A percentile compares a stretch with the other conserved stretches of the same genome.
These are phyloP conservation scores for Pherbina coryleti DNA, from an alignment of 2,888 invertebrate species.

Conservation along the genomic window DNA sequence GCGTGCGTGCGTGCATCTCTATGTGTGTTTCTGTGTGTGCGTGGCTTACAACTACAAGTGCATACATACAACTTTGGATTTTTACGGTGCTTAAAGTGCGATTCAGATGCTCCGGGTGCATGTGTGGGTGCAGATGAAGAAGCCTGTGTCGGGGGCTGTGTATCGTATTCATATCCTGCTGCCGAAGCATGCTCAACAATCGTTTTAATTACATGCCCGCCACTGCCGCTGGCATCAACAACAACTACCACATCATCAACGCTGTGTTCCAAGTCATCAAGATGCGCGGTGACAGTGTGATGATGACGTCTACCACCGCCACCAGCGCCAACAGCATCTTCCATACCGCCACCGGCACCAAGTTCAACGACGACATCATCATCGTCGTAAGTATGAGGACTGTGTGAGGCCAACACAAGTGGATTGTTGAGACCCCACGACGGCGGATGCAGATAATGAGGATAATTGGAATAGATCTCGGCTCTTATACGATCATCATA, in stretches of 20 bases:
- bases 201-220: slow-evolving; percentile 23
- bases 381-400: slow-evolving; percentile 68
- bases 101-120: slow-evolving; percentile 42
- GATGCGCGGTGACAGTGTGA: neutral
- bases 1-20: neutral
- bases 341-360: slow-evolving; percentile 55
- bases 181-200: slow-evolving; percentile 33
- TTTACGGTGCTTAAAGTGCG: slow-evolving; percentile 54
- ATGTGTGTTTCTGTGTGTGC: neutral
- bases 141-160: slow-evolving; percentile 39
- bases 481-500: slow-evolving; percentile 71
- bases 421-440: slow-evolving; percentile 69
- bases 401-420: slow-evolving; percentile 69
- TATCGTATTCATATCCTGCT: slow-evolving; percentile 41
- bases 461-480: slow-evolving; percentile 72
- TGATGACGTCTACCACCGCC: slow-evolving; percentile 4
- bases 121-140: slow-evolving; percentile 34
- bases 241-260: slow-evolving; percentile 63
- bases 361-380: slow-evolving; percentile 60
- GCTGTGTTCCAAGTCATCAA: slow-evolving; percentile 48
- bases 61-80: slow-evolving; percentile 52
- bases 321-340: neutral
- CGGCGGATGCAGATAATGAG: slow-evolving; percentile 75
- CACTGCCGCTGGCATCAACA: slow-evolving; percentile 44
- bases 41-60: slow-evolving; percentile 23